Base-by-base conservation (phyloP, 2,797 vertebrate species). In the Scleropages formosus region DNA sequence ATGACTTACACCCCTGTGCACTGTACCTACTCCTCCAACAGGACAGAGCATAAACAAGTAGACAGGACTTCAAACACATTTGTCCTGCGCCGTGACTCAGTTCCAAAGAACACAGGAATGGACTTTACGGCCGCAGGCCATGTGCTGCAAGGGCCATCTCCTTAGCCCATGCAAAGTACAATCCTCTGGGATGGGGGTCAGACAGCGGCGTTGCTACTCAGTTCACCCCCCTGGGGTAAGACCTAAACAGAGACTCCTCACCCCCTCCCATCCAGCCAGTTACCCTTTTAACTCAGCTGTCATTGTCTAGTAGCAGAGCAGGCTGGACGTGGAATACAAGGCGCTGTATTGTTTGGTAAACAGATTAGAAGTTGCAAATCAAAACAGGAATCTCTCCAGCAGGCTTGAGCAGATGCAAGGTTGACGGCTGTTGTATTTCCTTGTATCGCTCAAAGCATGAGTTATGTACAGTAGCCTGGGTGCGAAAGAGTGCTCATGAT, bases 321-420 rank as follows among this genome's bases (percentile, higher is more conserved):
- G 44, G 53, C 6, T 4, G 18, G 51, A 72, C 60, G 26, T 63
- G 49, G 69, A 65, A 64, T 47, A 7, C 6, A 10, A 76, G 31
- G 24, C 44, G 53, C 60, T 22, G 26, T 26, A 53, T 18, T 72
- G 75, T 65, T 51, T 72, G 47, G 47, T 72, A 77, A 72, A 77
- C 61, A 72, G 68, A 13, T 58, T 46, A 67, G 51, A 47, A 68
- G 74, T 65, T 66, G 62, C 46, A 56, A 75, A 66, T 75, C 22
- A 62, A 75, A 77, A 72, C 59, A 59, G 51, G 27, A 65, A 27
- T 46, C 74, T 56, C 47, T 24, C 63, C 73, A 56, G 31, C 53
- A 27, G 53, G 53, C 64, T 39, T 20, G 56, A 22, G 39, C 65
- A 51, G 58, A 62, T 62, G 44, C 31, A 12, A 16, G 13, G 39